Evolutionary conservation across 2,113 vertebrate genomes (phyloP).

Genomic region (Percina caprodes): DNA sequence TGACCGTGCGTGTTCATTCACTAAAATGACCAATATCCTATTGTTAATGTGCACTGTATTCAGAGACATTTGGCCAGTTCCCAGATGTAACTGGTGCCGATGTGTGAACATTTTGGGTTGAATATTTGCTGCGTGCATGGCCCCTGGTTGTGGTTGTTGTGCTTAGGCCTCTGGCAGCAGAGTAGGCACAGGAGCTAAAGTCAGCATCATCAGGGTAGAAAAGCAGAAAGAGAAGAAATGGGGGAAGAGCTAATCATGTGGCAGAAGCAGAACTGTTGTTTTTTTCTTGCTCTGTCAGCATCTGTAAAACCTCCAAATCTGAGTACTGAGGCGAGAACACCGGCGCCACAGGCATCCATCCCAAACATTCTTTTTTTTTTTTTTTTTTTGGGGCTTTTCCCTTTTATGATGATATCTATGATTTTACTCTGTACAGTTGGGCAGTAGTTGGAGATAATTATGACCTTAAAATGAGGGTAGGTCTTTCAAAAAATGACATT

Average conservation of each 20-base stretch:
- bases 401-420: not conserved
- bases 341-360: not conserved
- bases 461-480: too few relatives aligned
- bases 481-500: not conserved
- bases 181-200: not conserved
- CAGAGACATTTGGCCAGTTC: too few relatives aligned
- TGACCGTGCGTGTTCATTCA: not conserved
- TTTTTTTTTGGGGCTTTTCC: too few relatives aligned
- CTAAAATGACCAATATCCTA: not conserved
- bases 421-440: not conserved
- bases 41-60: not conserved
- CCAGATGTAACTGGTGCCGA: not conserved
- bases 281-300: conserved; percentile 37
- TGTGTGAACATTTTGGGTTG: not conserved
- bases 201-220: not conserved
- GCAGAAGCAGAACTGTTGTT: not conserved
- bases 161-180: not conserved
- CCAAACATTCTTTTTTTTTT: too few relatives aligned
- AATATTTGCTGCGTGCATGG: not conserved
- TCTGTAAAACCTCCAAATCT: conserved; percentile 8
- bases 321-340: not conserved
- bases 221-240: not conserved
- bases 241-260: not conserved
- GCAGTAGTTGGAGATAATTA: not conserved
- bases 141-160: not conserved